phyloP scores from a whole-genome alignment of 2,888 invertebrate genomes.

The Dermolepida albohirtum region DNA sequence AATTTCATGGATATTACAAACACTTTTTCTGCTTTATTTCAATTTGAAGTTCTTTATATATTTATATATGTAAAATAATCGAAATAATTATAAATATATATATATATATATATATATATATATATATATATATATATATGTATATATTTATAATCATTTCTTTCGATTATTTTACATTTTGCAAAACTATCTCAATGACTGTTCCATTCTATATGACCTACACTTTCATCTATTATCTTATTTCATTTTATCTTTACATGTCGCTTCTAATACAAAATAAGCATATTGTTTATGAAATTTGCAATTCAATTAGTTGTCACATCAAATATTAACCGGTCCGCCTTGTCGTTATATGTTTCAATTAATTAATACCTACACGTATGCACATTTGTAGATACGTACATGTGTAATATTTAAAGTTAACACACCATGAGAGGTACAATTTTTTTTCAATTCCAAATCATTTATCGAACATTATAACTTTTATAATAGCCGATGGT shows the following conservation, averaged over 20 bases:
- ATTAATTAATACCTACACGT: conserved; percentile 30
- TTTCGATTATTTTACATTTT: background rate
- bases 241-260: conserved; percentile 1
- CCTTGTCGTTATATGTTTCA: conserved; percentile 24
- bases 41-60: no score
- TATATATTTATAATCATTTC: no score
- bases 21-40: no score
- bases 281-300: conserved; percentile 12
- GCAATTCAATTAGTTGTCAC: conserved; percentile 32
- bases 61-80: no score
- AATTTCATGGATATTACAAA: no score
- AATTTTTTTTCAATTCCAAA: conserved; percentile 9
- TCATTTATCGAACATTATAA: conserved; percentile 22
- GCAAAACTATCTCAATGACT: background rate
- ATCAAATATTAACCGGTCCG: conserved; percentile 29
- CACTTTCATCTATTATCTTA: background rate
- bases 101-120: no score
- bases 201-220: background rate
- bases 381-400: conserved; percentile 9
- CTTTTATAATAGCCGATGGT: conserved; percentile 17
- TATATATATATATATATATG: no score
- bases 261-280: background rate
- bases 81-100: no score
- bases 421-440: conserved; percentile 3
- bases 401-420: conserved; percentile 10